Percentiles rank a stretch among this genome's conserved stretches.
These are phyloP conservation scores for Atta cephalotes DNA, from an alignment of 1,140 invertebrate species.

Conservation along the genomic window DNA sequence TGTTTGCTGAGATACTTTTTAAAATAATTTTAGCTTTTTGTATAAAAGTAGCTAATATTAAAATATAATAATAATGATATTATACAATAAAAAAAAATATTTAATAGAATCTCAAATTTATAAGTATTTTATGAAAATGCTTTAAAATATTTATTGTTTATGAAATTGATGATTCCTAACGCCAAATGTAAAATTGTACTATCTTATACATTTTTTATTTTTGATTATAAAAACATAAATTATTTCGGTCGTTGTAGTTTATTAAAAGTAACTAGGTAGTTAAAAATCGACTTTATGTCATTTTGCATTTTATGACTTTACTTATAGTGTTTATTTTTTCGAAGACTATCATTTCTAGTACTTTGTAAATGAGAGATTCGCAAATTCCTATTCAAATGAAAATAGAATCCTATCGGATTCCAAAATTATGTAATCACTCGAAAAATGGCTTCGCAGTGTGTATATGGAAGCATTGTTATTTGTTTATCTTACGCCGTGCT, in stretches of 20 bases:
- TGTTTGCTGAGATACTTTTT: too few relatives aligned
- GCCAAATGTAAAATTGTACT: too few relatives aligned
- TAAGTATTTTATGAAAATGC: neutral
- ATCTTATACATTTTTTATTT: neutral
- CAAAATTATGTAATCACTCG: slow-evolving; percentile 71
- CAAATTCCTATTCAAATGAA: slow-evolving; percentile 52
- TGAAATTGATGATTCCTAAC: too few relatives aligned
- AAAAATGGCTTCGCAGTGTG: slow-evolving; percentile 8
- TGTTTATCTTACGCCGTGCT: slow-evolving; percentile 33
- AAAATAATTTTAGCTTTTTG: too few relatives aligned
- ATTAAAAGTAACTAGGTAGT: neutral
- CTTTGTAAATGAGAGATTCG: neutral
- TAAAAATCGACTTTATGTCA: neutral
- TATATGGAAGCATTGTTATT: slow-evolving; percentile 8
- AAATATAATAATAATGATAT: too few relatives aligned
- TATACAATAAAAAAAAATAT: too few relatives aligned
- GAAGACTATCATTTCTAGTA: neutral
- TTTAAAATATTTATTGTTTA: neutral
- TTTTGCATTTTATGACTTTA: neutral
- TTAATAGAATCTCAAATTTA: too few relatives aligned
- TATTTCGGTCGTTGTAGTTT: neutral
- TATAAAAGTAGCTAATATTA: too few relatives aligned
- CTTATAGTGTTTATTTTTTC: neutral
- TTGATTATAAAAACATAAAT: neutral
- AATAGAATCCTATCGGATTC: slow-evolving; percentile 73